Evolutionary conservation across 2,888 invertebrate species (phyloP).

Genomic region (Noctua fimbriata): DNA sequence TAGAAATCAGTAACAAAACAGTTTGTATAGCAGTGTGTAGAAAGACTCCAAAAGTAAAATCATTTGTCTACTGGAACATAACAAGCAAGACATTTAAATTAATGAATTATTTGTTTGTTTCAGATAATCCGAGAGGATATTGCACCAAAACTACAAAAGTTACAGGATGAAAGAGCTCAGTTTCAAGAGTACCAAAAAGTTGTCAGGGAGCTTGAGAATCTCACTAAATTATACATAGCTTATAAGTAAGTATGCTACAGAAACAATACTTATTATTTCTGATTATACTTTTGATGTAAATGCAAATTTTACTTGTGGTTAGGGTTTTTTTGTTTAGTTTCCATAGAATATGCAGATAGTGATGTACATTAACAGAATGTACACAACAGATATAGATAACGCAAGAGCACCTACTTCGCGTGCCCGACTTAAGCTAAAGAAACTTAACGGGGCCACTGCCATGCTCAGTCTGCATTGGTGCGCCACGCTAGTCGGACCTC

Average conservation of each 20-base stretch:
- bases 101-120: background rate
- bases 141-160: conserved; percentile 95
- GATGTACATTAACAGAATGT: background rate
- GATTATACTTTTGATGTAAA: background rate
- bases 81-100: background rate
- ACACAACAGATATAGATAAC: background rate
- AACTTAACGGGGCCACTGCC: no score
- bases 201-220: conserved; percentile 95
- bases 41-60: background rate
- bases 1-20: background rate
- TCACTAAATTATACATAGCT: conserved; percentile 93
- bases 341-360: background rate
- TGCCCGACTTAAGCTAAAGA: no score
- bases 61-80: background rate
- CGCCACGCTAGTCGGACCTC: no score
- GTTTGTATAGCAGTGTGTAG: background rate
- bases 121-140: conserved; percentile 95
- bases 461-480: no score
- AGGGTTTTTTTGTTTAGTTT: background rate
- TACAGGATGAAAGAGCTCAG: conserved; percentile 95
- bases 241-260: conserved; percentile 90
- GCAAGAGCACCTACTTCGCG: no score
- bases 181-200: conserved; percentile 97
- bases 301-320: background rate
- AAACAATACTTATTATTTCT: background rate